Conservation (phyloP, 2,797 vertebrate genomes). For the Lates japonicus region DNA sequence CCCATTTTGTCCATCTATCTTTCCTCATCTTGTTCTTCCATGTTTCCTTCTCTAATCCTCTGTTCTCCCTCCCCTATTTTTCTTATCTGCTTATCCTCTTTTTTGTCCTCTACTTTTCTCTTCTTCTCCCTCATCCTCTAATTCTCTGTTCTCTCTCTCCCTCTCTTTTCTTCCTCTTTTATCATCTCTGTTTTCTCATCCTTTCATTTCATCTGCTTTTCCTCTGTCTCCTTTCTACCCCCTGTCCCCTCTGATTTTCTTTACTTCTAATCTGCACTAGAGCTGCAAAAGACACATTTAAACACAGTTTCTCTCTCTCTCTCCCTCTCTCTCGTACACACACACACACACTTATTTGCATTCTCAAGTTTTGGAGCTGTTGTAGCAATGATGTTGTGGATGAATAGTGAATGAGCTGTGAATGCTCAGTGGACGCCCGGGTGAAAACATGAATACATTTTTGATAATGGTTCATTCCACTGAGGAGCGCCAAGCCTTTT, state of each 20-base stretch:
- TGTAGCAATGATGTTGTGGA: conserved; percentile 50
- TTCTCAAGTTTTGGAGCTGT: conserved; percentile 20
- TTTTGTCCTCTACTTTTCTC: background rate
- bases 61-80: background rate
- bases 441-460: conserved; percentile 65
- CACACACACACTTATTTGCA: background rate
- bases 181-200: background rate
- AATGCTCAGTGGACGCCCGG: conserved; percentile 49
- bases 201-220: background rate
- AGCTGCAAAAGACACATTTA: conserved; percentile 1
- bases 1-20: background rate
- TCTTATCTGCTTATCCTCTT: background rate
- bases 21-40: background rate
- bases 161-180: background rate
- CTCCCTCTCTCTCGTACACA: background rate
- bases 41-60: background rate
- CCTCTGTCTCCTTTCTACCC: background rate
- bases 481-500: conserved; percentile 39
- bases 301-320: background rate
- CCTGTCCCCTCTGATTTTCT: background rate
- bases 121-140: background rate
- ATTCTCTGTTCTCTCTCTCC: background rate
- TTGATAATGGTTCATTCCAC: conserved; percentile 53
- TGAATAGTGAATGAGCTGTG: conserved; percentile 68
- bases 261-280: background rate